A percentile compares a stretch with the other conserved stretches of the same genome.
phyloP scores from a whole-genome alignment of 2,113 vertebrate genomes.

The Thalassarche chlororhynchos region DNA sequence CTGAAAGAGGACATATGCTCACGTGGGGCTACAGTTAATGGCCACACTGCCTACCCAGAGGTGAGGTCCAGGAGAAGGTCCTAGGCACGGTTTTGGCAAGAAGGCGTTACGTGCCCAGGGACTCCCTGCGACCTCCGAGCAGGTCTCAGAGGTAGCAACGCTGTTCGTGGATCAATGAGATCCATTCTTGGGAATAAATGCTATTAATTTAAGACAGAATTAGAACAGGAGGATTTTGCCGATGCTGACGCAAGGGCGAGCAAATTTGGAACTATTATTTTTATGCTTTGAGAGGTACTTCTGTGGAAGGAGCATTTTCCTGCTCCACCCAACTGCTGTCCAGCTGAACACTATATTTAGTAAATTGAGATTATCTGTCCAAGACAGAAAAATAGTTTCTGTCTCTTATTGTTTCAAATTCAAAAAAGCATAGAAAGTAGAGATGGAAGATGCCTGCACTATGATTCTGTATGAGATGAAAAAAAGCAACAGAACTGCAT shows the following conservation, averaged over 20 bases:
- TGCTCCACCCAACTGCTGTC: conserved; percentile 56
- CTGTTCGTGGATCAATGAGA: background rate
- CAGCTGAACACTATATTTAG: conserved; percentile 51
- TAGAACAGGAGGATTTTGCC: background rate
- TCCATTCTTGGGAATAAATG: background rate
- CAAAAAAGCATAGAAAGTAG: background rate
- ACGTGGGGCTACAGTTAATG: rapidly evolving
- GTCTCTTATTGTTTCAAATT: conserved; percentile 30
- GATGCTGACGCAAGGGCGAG: background rate
- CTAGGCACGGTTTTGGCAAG: background rate
- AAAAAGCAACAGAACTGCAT: background rate
- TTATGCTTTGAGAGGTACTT: background rate
- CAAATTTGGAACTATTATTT: conserved; percentile 32
- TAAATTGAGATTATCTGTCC: conserved; percentile 16
- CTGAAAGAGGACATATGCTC: background rate
- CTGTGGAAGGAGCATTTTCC: conserved; percentile 44
- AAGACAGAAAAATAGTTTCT: conserved; percentile 47
- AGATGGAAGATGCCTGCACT: background rate
- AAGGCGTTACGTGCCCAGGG: background rate
- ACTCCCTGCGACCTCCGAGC: background rate
- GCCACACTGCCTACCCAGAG: background rate
- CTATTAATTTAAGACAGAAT: background rate
- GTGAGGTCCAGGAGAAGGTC: background rate
- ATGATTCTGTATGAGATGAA: background rate
- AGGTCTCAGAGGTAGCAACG: background rate